Evolutionary conservation across 2,888 invertebrate species (phyloP).

Genomic region (Apomyelois bistriatella): DNA sequence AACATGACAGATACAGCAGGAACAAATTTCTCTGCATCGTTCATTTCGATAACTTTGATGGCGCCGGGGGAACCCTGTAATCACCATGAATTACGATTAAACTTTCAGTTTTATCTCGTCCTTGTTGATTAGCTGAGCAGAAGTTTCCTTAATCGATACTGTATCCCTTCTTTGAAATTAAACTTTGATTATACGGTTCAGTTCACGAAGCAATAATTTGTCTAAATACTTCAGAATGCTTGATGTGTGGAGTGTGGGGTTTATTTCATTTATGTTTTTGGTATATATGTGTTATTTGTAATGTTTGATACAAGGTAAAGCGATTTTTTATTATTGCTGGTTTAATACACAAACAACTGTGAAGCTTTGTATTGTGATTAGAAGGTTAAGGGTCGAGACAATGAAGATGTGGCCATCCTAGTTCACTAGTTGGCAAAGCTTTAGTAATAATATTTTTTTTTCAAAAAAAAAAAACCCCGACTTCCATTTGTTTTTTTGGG

Average conservation of each 20-base stretch:
- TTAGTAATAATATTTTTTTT: no score
- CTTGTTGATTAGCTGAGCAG: conserved; percentile 54
- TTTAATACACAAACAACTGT: no score
- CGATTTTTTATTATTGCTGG: no score
- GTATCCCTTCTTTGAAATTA: conserved; percentile 47
- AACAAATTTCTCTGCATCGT: not conserved
- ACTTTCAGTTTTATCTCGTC: conserved; percentile 60
- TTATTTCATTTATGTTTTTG: not conserved
- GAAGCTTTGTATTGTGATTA: no score
- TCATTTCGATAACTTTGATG: conserved; percentile 47
- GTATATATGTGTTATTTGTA: no score
- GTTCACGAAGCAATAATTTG: conserved; percentile 9
- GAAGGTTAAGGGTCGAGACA: no score
- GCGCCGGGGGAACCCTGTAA: conserved; percentile 41
- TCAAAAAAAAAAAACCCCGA: no score
- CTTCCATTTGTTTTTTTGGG: no score
- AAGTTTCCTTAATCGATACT: conserved; percentile 57
- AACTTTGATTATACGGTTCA: conserved; percentile 43
- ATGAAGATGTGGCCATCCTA: no score
- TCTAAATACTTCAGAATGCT: not conserved
- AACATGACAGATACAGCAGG: not conserved
- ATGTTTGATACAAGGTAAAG: no score
- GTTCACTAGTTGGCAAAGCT: no score
- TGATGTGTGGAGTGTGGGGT: not conserved
- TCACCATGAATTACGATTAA: conserved; percentile 61